Evolutionary conservation across 2,888 invertebrate genomes (phyloP).

Genomic region (Acanthosepion esculentum): DNA sequence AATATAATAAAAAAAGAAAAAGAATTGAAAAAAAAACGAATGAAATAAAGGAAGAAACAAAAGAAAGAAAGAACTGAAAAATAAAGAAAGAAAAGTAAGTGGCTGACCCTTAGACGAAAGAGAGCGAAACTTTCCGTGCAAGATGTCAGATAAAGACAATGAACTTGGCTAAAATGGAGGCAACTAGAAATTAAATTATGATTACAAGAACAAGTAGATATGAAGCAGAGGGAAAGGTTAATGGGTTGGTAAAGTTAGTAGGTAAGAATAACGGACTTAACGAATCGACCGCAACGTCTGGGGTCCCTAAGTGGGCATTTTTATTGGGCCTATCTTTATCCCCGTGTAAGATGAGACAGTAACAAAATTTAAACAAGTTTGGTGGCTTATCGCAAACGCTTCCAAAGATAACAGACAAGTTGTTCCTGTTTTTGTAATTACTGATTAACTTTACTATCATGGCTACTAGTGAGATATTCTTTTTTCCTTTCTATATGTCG

Average conservation of each 20-base stretch:
- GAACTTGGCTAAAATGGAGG: too few species aligned
- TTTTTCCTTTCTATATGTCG: too few species aligned
- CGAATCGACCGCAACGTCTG: neutral
- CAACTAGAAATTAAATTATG: too few species aligned
- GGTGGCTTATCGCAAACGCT: neutral
- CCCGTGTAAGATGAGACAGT: neutral
- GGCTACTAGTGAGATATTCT: neutral
- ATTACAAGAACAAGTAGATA: neutral
- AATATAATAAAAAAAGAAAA: neutral
- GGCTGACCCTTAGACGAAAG: neutral
- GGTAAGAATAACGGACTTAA: neutral
- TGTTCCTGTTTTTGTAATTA: slow-evolving; percentile 12
- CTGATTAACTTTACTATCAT: neutral
- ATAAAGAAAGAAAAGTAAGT: neutral
- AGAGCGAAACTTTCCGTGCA: neutral
- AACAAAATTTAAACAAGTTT: neutral
- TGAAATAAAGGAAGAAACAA: neutral
- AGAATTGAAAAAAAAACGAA: neutral
- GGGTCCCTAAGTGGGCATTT: neutral
- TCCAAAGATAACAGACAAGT: neutral
- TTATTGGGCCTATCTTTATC: neutral
- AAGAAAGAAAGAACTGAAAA: neutral
- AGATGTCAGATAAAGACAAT: neutral
- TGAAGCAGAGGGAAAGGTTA: neutral
- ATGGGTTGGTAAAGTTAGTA: neutral